A percentile compares a stretch with the other conserved stretches of the same genome.
These are phyloP conservation scores for Vultur gryphus DNA, from an alignment of 2,797 vertebrate species.

Conservation along the genomic window DNA sequence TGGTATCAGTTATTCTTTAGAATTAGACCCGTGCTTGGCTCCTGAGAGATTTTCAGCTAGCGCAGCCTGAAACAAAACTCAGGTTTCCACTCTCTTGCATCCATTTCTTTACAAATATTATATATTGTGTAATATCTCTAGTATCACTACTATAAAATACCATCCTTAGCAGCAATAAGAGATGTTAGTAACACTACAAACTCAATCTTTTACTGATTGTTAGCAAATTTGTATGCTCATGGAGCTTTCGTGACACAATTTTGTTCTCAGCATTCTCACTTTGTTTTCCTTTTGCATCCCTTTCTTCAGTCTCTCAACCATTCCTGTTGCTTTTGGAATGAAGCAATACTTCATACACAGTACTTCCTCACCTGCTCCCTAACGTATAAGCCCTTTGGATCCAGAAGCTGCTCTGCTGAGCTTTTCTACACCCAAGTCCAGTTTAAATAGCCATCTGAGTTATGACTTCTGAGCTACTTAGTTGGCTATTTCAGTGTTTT, in stretches of 20 bases:
- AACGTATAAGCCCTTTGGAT: background rate
- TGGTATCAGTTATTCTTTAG: background rate
- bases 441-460: background rate
- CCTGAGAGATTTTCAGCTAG: background rate
- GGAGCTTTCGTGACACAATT: background rate
- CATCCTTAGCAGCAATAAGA: background rate
- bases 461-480: background rate
- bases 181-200: background rate
- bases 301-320: background rate
- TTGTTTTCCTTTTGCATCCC: background rate
- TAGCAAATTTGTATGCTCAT: background rate
- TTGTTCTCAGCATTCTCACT: background rate
- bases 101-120: background rate
- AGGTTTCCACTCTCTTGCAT: background rate
- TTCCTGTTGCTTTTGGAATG: background rate
- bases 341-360: background rate
- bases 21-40: background rate
- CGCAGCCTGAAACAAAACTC: background rate
- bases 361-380: background rate
- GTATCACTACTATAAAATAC: background rate
- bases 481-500: background rate
- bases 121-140: background rate
- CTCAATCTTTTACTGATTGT: background rate
- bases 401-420: background rate
- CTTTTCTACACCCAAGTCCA: background rate